These are phyloP conservation scores for Carcina quercana DNA, from an alignment of 2,888 invertebrate species.

Conservation along the genomic window DNA sequence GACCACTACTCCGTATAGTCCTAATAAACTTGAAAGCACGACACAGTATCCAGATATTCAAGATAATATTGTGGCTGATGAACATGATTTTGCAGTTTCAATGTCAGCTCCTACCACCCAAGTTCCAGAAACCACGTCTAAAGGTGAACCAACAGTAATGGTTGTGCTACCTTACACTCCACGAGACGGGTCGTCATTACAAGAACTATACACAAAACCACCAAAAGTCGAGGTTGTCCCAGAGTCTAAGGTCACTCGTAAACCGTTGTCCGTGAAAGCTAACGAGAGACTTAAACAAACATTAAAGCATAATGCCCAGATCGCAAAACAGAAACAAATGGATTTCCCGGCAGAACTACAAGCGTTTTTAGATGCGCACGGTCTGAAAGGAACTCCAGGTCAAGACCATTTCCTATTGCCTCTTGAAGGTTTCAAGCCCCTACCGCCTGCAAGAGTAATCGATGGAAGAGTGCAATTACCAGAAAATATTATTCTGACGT, in stretches of 20 bases:
- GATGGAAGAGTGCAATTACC: constrained; percentile 58
- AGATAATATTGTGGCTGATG: constrained; percentile 22
- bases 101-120: constrained; percentile 22
- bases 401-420: constrained; percentile 58
- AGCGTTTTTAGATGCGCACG: constrained; percentile 57
- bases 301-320: constrained; percentile 29
- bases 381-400: constrained; percentile 47
- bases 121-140: constrained; percentile 43
- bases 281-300: constrained; percentile 32
- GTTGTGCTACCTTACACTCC: constrained; percentile 79
- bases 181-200: constrained; percentile 69
- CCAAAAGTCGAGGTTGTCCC: constrained; percentile 76
- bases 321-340: constrained; percentile 33
- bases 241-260: constrained; percentile 40
- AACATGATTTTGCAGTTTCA: constrained; percentile 18
- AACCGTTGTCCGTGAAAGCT: constrained; percentile 27
- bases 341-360: constrained; percentile 52
- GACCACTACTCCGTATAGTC: constrained; percentile 27
- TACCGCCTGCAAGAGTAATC: constrained; percentile 51
- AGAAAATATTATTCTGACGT: constrained; percentile 57
- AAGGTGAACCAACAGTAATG: constrained; percentile 66
- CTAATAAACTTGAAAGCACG: constrained; percentile 38
- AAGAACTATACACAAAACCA: constrained; percentile 79
- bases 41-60: constrained; percentile 20
- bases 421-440: constrained; percentile 60